Conservation (phyloP, 2,113 vertebrate species). For the Coryphaenoides rupestris region DNA sequence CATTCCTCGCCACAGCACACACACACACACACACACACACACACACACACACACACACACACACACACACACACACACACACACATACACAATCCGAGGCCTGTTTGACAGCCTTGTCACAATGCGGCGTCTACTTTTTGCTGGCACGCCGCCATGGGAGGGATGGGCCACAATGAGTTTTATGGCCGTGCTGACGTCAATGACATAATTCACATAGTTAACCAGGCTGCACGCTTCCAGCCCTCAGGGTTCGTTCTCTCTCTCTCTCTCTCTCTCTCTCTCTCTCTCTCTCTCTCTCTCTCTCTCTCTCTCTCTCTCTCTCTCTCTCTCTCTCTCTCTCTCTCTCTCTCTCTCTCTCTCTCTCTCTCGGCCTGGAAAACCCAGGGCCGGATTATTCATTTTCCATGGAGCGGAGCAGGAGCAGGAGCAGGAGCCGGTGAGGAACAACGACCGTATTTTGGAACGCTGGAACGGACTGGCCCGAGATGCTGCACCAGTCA, state of each 20-base stretch:
- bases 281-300: slow-evolving; percentile 62
- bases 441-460: too few species aligned
- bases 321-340: slow-evolving; percentile 67
- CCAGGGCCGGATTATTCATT: slow-evolving; percentile 66
- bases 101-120: slow-evolving; percentile 69
- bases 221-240: slow-evolving; percentile 88
- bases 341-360: too few species aligned
- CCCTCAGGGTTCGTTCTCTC: slow-evolving; percentile 71
- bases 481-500: not conserved
- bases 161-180: slow-evolving; percentile 89
- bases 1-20: slow-evolving; percentile 8
- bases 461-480: slow-evolving; percentile 14
- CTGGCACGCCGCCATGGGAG: slow-evolving; percentile 81
- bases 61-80: slow-evolving; percentile 6
- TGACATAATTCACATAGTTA: slow-evolving; percentile 99
- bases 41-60: slow-evolving; percentile 7
- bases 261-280: slow-evolving; percentile 67
- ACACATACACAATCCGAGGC: not conserved
- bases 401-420: slow-evolving; percentile 9
- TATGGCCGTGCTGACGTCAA: slow-evolving; percentile 99
- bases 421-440: too few species aligned
- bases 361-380: slow-evolving; percentile 63
- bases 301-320: slow-evolving; percentile 66
- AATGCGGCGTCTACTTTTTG: slow-evolving; percentile 77
- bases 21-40: slow-evolving; percentile 4